Evolutionary conservation across 1,140 invertebrate species (phyloP).

Genomic region (Lepidostoma basale): DNA sequence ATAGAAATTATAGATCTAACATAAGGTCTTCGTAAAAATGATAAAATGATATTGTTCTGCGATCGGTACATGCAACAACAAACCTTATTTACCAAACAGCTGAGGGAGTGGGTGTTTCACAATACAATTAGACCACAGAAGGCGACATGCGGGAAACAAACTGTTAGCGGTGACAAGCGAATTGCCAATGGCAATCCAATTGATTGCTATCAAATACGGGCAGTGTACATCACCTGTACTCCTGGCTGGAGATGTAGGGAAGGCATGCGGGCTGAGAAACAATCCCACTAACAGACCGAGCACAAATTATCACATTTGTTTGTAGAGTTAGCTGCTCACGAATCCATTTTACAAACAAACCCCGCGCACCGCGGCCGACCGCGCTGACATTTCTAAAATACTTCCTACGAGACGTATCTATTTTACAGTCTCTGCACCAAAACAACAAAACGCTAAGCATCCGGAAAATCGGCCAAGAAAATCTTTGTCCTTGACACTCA

Average conservation of each 20-base stretch:
- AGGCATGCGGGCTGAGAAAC: conserved; percentile 49
- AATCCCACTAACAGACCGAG: background rate
- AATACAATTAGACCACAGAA: background rate
- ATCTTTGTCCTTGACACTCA: conserved; percentile 1
- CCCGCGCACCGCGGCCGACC: background rate
- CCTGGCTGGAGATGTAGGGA: conserved; percentile 58
- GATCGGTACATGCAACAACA: no score
- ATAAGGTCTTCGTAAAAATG: no score
- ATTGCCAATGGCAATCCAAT: no score
- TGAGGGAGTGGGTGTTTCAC: no score
- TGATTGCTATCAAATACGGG: no score
- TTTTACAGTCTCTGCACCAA: background rate
- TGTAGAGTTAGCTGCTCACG: background rate
- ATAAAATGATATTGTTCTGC: no score
- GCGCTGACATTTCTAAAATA: conserved; percentile 11
- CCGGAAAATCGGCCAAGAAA: conserved; percentile 14
- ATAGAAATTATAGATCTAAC: no score
- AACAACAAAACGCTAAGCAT: background rate
- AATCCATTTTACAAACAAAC: background rate
- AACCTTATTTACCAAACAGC: no score
- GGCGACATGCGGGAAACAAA: no score
- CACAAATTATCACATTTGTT: conserved; percentile 22
- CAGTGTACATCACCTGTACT: conserved; percentile 53
- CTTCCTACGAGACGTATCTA: background rate
- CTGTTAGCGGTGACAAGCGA: background rate